These are phyloP conservation scores for Pachymerium ferrugineum DNA, from an alignment of 2,888 invertebrate species.

Conservation along the genomic window DNA sequence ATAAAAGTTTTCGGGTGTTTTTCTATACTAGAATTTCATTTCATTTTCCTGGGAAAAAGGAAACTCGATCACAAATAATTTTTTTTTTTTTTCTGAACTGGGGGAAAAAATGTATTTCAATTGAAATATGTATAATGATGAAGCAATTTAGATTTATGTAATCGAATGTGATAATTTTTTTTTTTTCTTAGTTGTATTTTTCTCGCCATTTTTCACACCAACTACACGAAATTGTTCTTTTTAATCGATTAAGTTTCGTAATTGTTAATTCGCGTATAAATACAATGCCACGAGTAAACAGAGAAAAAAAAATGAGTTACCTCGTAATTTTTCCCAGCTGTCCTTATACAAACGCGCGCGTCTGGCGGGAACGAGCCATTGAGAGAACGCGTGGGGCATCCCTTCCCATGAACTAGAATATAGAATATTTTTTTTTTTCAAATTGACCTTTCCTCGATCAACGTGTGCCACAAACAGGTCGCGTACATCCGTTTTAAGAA, in stretches of 20 bases:
- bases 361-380: conserved; percentile 20
- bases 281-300: too few species aligned
- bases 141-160: not conserved
- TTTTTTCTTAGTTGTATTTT: not conserved
- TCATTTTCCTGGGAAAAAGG: not conserved
- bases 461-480: not conserved
- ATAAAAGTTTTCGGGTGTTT: not conserved
- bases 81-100: not conserved
- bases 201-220: too few species aligned
- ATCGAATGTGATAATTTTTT: not conserved
- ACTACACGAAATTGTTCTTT: too few species aligned
- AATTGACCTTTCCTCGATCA: conserved; percentile 10
- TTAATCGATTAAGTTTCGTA: too few species aligned
- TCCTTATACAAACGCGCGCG: conserved; percentile 1
- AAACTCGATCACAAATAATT: not conserved
- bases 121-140: not conserved
- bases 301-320: not conserved
- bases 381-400: conserved; percentile 14
- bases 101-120: not conserved
- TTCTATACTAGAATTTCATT: not conserved
- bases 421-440: not conserved
- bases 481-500: conserved; percentile 14
- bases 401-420: conserved; percentile 13
- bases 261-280: too few species aligned
- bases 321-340: conserved; percentile 1